A percentile compares a stretch with the other conserved stretches of the same genome.
phyloP scores from a whole-genome alignment of 2,797 vertebrate genomes.

The Vespertilio murinus region DNA sequence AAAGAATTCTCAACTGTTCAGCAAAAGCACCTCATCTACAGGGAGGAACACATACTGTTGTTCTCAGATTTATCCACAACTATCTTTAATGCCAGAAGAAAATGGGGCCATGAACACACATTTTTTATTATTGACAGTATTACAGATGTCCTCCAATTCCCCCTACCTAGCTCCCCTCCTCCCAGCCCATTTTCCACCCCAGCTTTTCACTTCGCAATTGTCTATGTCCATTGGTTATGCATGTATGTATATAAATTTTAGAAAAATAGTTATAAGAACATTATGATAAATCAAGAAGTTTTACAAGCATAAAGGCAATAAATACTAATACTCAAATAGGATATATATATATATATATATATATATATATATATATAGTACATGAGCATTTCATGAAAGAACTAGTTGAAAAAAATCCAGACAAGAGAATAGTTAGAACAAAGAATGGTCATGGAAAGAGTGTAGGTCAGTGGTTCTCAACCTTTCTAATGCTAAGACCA shows the following conservation, averaged over 20 bases:
- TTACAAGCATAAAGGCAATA: background rate
- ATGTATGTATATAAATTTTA: background rate
- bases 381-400: background rate
- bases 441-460: background rate
- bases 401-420: background rate
- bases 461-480: background rate
- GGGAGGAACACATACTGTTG: background rate
- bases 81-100: background rate
- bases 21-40: background rate
- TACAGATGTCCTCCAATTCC: no score
- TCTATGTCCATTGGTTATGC: no score
- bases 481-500: no score
- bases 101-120: background rate
- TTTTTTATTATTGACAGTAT: no score
- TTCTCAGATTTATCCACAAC: background rate
- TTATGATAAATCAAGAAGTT: background rate
- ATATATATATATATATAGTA: background rate
- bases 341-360: background rate
- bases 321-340: background rate
- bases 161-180: no score
- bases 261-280: background rate
- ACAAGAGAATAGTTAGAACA: conserved; percentile 11
- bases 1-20: background rate
- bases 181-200: no score
- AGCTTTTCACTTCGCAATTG: no score